These are phyloP conservation scores for Netelia virgata DNA, from an alignment of 2,888 invertebrate species.

Conservation along the genomic window DNA sequence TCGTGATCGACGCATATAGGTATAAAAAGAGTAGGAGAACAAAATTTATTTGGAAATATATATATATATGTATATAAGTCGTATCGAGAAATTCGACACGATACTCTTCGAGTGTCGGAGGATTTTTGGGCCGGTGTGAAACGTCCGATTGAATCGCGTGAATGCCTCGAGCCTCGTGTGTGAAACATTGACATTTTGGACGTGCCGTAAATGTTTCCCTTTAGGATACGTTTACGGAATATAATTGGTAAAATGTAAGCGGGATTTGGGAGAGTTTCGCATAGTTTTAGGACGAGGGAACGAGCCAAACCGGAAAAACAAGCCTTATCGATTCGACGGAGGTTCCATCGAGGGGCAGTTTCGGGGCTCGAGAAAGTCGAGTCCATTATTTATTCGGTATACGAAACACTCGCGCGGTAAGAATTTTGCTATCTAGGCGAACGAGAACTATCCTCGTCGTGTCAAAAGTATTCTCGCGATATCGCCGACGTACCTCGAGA, in stretches of 20 bases:
- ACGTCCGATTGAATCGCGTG: constrained; percentile 44
- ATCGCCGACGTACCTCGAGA: constrained; percentile 63
- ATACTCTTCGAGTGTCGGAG: constrained; percentile 12
- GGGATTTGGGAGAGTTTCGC: constrained; percentile 51
- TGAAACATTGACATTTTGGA: background rate
- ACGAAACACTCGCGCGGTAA: background rate
- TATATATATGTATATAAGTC: background rate
- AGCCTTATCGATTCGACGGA: constrained; percentile 37
- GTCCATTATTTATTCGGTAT: background rate
- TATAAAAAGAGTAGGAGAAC: background rate
- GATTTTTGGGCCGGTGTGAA: background rate
- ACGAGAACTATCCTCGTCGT: constrained; percentile 49
- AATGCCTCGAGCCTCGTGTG: background rate
- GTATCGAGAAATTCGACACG: constrained; percentile 25
- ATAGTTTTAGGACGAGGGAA: constrained; percentile 46
- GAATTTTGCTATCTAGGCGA: constrained; percentile 17
- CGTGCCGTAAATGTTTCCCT: background rate
- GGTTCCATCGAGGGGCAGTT: constrained; percentile 19
- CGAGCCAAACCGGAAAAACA: constrained; percentile 57
- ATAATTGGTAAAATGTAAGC: constrained; percentile 17
- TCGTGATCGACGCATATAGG: background rate
- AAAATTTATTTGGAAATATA: background rate
- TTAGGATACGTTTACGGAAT: background rate
- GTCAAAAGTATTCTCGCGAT: constrained; percentile 64
- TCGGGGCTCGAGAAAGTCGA: constrained; percentile 40